These are phyloP conservation scores for Rallus limicola DNA, from an alignment of 2,113 vertebrate genomes.

Conservation along the genomic window DNA sequence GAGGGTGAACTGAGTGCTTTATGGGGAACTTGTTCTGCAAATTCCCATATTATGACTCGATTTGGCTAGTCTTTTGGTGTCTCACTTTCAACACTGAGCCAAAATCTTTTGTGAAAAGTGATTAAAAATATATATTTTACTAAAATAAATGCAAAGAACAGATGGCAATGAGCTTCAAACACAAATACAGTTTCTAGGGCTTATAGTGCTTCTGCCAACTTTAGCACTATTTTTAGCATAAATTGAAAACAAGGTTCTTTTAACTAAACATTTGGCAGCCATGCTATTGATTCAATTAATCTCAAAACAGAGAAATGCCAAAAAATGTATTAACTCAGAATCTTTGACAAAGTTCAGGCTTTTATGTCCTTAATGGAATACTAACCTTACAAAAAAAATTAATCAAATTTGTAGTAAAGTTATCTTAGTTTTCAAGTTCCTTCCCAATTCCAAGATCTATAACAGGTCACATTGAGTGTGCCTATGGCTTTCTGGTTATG, in stretches of 20 bases:
- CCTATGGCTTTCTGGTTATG: neutral
- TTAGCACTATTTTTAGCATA: constrained; percentile 49
- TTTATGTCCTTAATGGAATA: neutral
- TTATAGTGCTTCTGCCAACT: constrained; percentile 28
- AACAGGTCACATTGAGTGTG: neutral
- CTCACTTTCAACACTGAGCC: constrained; percentile 11
- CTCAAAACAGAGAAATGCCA: constrained; percentile 48
- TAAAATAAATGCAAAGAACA: constrained; percentile 48
- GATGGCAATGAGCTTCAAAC: constrained; percentile 44
- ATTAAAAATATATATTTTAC: constrained; percentile 36
- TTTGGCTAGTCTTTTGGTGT: constrained; percentile 11
- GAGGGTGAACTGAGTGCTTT: neutral
- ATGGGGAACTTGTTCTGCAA: neutral
- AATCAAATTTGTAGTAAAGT: neutral
- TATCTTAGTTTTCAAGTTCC: neutral
- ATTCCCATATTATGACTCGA: neutral
- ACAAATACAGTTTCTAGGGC: constrained; percentile 14
- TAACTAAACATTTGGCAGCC: constrained; percentile 51
- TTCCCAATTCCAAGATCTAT: neutral
- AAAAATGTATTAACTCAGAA: constrained; percentile 47
- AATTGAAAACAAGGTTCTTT: constrained; percentile 34
- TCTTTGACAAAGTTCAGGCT: constrained; percentile 21
- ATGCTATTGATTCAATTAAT: constrained; percentile 46
- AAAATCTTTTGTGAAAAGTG: constrained; percentile 2
- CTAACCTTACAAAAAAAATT: neutral